A percentile compares a stretch with the other conserved stretches of the same genome.
phyloP scores from a whole-genome alignment of 2,888 invertebrate genomes.

The Palloptera scutellata region DNA sequence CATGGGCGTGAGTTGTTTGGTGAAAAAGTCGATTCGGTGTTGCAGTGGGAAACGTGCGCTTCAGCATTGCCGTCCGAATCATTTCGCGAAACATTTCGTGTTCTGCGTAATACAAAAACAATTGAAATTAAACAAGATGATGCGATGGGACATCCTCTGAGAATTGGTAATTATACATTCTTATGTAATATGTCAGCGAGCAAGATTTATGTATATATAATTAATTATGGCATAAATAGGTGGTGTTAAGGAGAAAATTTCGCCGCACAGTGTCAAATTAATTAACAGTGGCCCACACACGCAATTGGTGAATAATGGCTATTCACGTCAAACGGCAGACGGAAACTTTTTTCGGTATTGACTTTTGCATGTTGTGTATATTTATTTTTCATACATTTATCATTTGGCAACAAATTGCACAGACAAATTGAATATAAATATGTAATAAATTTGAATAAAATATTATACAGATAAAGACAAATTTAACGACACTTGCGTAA shows the following conservation, averaged over 20 bases:
- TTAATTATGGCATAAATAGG: slow-evolving; percentile 57
- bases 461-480: too few relatives aligned
- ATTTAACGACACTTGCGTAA: too few relatives aligned
- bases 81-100: slow-evolving; percentile 68
- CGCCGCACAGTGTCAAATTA: slow-evolving; percentile 78
- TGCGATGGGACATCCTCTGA: slow-evolving; percentile 65
- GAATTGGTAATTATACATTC: slow-evolving; percentile 53
- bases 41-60: slow-evolving; percentile 73
- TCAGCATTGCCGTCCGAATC: slow-evolving; percentile 61
- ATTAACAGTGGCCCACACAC: slow-evolving; percentile 84
- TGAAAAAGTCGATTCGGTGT: slow-evolving; percentile 69
- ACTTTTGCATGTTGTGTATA: neutral
- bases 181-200: neutral
- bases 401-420: neutral
- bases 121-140: slow-evolving; percentile 58
- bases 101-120: slow-evolving; percentile 70
- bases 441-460: too few relatives aligned
- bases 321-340: slow-evolving; percentile 79
- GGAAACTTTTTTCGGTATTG: slow-evolving; percentile 77
- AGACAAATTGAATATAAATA: neutral
- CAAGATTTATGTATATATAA: neutral
- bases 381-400: neutral
- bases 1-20: slow-evolving; percentile 73
- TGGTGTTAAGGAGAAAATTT: slow-evolving; percentile 71
- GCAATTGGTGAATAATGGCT: slow-evolving; percentile 83